Evolutionary conservation across 2,888 invertebrate species (phyloP).

Genomic region (Diplazon laetatorius): DNA sequence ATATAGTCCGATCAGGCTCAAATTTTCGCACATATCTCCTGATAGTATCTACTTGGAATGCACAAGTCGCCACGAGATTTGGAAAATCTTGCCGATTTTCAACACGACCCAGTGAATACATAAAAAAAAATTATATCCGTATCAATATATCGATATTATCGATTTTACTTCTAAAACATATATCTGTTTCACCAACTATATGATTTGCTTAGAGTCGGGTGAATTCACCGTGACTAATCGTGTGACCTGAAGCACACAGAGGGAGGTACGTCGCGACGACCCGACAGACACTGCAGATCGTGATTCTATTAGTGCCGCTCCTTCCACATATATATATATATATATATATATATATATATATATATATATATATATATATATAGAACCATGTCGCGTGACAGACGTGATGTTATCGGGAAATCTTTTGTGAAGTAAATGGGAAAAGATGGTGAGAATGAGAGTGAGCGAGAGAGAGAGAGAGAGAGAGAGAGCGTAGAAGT

Average conservation of each 20-base stretch:
- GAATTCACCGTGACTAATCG: conserved; percentile 40
- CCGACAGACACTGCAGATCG: conserved; percentile 4
- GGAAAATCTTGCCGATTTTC: too few species aligned
- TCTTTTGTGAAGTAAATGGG: conserved; percentile 21
- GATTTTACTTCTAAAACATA: background rate
- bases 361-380: too few species aligned
- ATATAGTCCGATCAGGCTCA: too few species aligned
- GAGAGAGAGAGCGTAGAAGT: background rate
- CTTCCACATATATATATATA: too few species aligned
- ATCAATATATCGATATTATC: too few species aligned
- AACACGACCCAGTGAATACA: too few species aligned
- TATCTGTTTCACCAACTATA: conserved; percentile 3
- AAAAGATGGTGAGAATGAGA: background rate
- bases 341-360: too few species aligned
- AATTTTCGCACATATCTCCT: too few species aligned
- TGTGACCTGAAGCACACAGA: conserved; percentile 19
- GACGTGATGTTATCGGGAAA: conserved; percentile 24
- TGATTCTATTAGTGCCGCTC: conserved; percentile 29
- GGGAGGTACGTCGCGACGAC: background rate
- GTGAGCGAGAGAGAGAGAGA: too few species aligned
- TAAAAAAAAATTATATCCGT: too few species aligned
- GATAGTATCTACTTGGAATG: too few species aligned
- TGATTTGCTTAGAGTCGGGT: conserved; percentile 9
- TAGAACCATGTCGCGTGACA: conserved; percentile 12
- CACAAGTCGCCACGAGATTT: too few species aligned